Base-by-base conservation (phyloP, 2,797 vertebrate species). In the Trematocara caparti region DNA sequence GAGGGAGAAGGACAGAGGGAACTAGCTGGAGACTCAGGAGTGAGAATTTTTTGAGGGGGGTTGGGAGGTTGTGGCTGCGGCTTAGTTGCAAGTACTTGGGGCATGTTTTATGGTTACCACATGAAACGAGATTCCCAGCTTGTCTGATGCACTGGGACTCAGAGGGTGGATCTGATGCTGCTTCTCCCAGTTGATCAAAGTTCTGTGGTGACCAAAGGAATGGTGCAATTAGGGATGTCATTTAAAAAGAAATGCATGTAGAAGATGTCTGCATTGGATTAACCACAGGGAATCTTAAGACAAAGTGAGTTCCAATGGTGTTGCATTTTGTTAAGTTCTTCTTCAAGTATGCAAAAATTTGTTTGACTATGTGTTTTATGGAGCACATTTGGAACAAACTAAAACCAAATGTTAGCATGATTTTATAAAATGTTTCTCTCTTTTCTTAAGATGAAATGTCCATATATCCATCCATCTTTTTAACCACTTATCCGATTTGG, bases 81-180 rank as follows among this genome's bases (percentile, higher is more conserved):
- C 80, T 83, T 62, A 9, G 85, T 89, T 92, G 81, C 79, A 69
- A 90, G 90, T 86, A 73, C 87, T 91, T 66, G 48, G 83, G 81
- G 79, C 86, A 82, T 91, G 93, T 94, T 94, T 94, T 92, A 93
- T 90, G 86, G 93, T 91, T 81, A 92, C 93, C 90, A 73, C 92
- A 92, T 91, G 88, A 92, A 94, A 95, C 43, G 3, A 86, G 88
- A 91, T 80, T 89, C 90, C 88, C 90, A 69, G 7, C 88, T 87
- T 6, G 86, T 74, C 78, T 85, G 74, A 78, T 86, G 91, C 83
- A 48, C 77, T 88, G 83, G 88, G 86, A 84, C 75, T 89, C 57
- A 10, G 82, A 79, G 77, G 87, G 84, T 83, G 86, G 90, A 91
- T 93, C 85, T 82, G 87, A 92, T 87, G 83, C 73, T 82, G 80